These are phyloP conservation scores for Otis tarda DNA, from an alignment of 2,113 vertebrate species.

Conservation along the genomic window DNA sequence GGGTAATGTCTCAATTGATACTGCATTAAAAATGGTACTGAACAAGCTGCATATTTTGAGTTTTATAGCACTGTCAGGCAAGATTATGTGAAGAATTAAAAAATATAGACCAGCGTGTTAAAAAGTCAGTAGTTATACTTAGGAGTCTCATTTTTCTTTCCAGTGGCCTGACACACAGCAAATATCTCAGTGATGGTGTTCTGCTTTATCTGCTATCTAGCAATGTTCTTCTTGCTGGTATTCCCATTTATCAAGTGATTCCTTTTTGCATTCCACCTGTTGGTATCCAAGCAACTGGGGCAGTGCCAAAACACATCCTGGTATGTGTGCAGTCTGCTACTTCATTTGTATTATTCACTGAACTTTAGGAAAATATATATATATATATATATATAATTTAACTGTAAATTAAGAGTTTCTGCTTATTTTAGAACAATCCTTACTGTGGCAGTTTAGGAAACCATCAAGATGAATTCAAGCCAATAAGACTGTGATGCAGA, in stretches of 20 bases:
- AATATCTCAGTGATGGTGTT: background rate
- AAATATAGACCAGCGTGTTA: background rate
- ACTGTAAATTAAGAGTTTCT: background rate
- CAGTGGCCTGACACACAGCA: background rate
- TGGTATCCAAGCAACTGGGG: constrained; percentile 3
- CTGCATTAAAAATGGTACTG: background rate
- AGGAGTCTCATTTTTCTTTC: background rate
- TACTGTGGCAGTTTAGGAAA: background rate
- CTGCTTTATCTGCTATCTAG: background rate
- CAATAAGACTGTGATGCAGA: background rate
- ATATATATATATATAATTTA: background rate
- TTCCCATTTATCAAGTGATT: background rate
- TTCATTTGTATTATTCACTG: background rate
- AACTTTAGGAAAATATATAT: too few species aligned
- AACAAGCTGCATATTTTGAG: background rate
- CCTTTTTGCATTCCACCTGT: background rate
- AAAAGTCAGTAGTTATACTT: background rate
- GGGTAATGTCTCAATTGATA: background rate
- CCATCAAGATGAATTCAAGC: background rate
- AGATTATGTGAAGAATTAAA: background rate
- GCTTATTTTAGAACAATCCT: background rate
- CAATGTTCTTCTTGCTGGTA: background rate
- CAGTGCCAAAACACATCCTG: background rate
- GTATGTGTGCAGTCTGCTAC: background rate
- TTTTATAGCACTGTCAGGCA: background rate